These are phyloP conservation scores for Paracanthobrama guichenoti DNA, from an alignment of 2,113 vertebrate genomes.

Conservation along the genomic window DNA sequence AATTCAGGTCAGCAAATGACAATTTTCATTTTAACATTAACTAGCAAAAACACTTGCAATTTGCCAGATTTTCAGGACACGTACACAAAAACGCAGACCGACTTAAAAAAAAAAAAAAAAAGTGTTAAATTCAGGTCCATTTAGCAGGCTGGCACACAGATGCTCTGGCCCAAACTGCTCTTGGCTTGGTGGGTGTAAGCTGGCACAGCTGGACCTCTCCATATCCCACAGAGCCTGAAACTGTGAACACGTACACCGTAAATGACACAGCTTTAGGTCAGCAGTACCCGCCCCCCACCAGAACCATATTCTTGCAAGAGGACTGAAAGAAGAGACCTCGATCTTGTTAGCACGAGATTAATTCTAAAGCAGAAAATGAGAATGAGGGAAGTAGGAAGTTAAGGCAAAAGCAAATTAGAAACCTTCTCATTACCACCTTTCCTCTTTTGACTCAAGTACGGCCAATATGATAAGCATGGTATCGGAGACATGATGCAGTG, in stretches of 20 bases:
- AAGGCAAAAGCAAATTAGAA: background rate
- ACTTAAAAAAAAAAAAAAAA: slow-evolving; percentile 42
- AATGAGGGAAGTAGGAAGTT: background rate
- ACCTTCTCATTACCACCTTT: background rate
- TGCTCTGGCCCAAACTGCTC: slow-evolving; percentile 39
- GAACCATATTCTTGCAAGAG: background rate
- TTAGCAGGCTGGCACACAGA: slow-evolving; percentile 54
- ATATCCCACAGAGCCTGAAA: slow-evolving; percentile 45
- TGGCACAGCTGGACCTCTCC: slow-evolving; percentile 54
- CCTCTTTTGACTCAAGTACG: background rate
- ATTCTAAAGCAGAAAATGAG: background rate
- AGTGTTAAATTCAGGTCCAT: slow-evolving; percentile 37
- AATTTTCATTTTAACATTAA: background rate
- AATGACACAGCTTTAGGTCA: slow-evolving; percentile 17
- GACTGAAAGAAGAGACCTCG: slow-evolving; percentile 29
- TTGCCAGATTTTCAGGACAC: background rate
- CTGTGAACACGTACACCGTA: background rate
- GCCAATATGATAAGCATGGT: background rate
- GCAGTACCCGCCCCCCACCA: background rate
- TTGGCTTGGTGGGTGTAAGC: slow-evolving; percentile 49
- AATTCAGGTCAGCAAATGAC: no score
- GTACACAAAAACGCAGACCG: slow-evolving; percentile 24
- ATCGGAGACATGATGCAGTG: background rate
- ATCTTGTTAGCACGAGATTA: slow-evolving; percentile 45
- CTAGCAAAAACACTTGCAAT: background rate